These are phyloP conservation scores for Apodemus sylvaticus DNA, from an alignment of 2,113 vertebrate genomes.

Conservation along the genomic window DNA sequence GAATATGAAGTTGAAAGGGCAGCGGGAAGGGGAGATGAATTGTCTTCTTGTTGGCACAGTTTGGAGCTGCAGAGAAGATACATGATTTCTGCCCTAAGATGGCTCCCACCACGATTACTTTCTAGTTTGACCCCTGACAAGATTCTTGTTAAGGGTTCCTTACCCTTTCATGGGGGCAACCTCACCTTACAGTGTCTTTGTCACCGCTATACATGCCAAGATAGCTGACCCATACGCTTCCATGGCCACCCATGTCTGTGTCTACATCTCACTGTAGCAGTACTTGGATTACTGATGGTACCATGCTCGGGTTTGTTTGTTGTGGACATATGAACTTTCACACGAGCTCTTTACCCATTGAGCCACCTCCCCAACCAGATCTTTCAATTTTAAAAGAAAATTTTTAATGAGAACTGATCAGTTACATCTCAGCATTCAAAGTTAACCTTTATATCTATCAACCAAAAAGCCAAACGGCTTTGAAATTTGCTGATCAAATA, in stretches of 20 bases:
- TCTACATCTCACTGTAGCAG: no score
- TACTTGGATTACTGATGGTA: not conserved
- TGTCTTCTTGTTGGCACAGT: not conserved
- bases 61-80: not conserved
- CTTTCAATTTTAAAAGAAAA: constrained; percentile 45
- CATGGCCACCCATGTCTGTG: not conserved
- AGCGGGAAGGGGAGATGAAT: not conserved
- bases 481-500: constrained; percentile 51
- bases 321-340: not conserved
- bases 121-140: not conserved
- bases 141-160: not conserved
- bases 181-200: not conserved
- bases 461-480: not conserved
- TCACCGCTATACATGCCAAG: no score
- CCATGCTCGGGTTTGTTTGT: no score
- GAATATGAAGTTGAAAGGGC: not conserved
- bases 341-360: not conserved
- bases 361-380: not conserved
- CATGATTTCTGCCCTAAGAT: not conserved
- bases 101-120: not conserved
- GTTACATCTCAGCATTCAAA: not conserved
- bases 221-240: not conserved
- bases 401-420: not conserved
- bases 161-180: not conserved
- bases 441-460: not conserved